phyloP scores from a whole-genome alignment of 2,888 invertebrate genomes.

The Drosophila siamana region DNA sequence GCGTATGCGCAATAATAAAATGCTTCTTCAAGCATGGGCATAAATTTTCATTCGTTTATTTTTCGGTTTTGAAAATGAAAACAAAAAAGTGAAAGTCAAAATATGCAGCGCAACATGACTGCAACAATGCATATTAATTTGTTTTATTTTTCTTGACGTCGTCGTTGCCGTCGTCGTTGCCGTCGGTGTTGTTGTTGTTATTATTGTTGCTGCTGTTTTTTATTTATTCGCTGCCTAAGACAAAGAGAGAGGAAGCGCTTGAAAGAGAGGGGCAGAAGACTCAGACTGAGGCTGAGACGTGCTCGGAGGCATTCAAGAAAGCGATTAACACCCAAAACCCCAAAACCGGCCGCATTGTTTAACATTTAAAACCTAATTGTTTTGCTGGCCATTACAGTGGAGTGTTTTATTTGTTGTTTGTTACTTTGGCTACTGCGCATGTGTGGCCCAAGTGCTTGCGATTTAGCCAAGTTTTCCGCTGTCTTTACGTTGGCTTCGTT shows the following conservation, averaged over 20 bases:
- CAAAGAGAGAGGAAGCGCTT: neutral
- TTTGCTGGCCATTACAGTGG: constrained; percentile 16
- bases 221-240: constrained; percentile 26
- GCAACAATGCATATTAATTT: constrained; percentile 80
- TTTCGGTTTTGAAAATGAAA: constrained; percentile 59
- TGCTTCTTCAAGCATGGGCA: constrained; percentile 23
- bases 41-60: constrained; percentile 30
- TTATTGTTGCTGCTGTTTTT: too few relatives aligned
- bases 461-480: constrained; percentile 48
- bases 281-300: neutral
- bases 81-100: constrained; percentile 75
- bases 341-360: constrained; percentile 38
- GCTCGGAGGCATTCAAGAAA: constrained; percentile 36
- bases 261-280: neutral
- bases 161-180: constrained; percentile 4
- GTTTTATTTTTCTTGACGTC: constrained; percentile 23
- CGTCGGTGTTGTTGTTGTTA: constrained; percentile 23
- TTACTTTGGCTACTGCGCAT: constrained; percentile 47
- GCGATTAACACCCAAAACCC: constrained; percentile 60
- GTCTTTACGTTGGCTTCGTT: constrained; percentile 34
- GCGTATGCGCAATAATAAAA: constrained; percentile 40
- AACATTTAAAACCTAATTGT: constrained; percentile 49
- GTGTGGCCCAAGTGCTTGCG: constrained; percentile 47
- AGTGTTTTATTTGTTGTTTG: constrained; percentile 14
- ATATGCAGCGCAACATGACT: constrained; percentile 59